These are phyloP conservation scores for Phodopus roborovskii DNA, from an alignment of 2,113 vertebrate species.

Conservation along the genomic window DNA sequence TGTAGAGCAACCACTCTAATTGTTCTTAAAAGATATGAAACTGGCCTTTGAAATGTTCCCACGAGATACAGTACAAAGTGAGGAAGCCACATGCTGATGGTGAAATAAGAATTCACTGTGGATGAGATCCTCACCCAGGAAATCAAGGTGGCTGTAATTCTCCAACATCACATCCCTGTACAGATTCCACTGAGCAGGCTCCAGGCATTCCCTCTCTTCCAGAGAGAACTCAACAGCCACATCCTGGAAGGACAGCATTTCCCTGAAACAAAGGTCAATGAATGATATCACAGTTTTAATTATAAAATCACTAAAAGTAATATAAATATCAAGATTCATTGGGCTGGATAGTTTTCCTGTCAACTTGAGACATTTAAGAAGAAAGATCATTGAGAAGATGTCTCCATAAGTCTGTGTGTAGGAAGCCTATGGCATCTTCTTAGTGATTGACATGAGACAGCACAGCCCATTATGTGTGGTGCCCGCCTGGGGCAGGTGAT, in stretches of 20 bases:
- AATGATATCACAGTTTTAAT: not conserved
- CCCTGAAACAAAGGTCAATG: not conserved
- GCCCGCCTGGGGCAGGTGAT: too few relatives aligned
- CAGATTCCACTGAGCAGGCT: not conserved
- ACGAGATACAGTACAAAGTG: not conserved
- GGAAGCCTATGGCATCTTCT: not conserved
- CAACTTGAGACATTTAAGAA: not conserved
- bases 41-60: not conserved
- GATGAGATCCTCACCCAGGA: not conserved
- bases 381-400: not conserved
- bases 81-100: not conserved
- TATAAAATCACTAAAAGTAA: not conserved
- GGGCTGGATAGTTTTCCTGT: not conserved
- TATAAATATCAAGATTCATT: not conserved
- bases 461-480: not conserved
- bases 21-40: not conserved
- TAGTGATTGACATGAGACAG: not conserved
- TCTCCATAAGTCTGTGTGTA: not conserved
- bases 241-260: not conserved
- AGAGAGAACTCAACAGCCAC: not conserved
- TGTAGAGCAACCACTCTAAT: too few relatives aligned
- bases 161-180: not conserved
- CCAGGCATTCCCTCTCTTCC: not conserved
- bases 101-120: not conserved
- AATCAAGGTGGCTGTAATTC: not conserved